Conservation (phyloP, 2,888 invertebrate genomes). For the Conistra vaccinii region DNA sequence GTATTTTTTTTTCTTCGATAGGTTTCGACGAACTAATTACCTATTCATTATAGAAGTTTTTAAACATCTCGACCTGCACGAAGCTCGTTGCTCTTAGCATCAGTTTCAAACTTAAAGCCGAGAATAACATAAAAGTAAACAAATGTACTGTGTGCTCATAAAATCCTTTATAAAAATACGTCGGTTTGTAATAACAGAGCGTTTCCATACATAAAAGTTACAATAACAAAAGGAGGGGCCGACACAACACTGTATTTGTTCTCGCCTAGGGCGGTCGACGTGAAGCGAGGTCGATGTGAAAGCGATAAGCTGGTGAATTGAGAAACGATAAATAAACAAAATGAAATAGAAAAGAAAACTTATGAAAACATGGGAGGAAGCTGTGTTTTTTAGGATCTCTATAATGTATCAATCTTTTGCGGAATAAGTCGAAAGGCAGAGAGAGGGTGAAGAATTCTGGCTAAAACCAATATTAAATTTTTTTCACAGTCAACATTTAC, state of each 20-base stretch:
- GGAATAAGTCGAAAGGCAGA: neutral
- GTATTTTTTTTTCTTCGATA: neutral
- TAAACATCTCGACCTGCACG: neutral
- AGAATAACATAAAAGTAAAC: conserved; percentile 41
- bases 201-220: conserved; percentile 71
- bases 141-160: conserved; percentile 41
- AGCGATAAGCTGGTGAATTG: conserved; percentile 43
- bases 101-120: conserved; percentile 18
- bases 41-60: neutral
- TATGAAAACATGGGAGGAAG: neutral
- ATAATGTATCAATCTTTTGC: neutral
- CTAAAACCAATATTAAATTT: neutral
- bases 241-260: conserved; percentile 71
- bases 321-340: neutral
- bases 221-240: conserved; percentile 73
- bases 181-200: conserved; percentile 69
- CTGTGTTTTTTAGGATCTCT: neutral
- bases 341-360: neutral
- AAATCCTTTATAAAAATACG: conserved; percentile 70
- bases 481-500: neutral
- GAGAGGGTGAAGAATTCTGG: neutral
- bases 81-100: neutral
- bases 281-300: conserved; percentile 29
- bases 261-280: conserved; percentile 59
- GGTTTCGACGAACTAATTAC: neutral